Base-by-base conservation (phyloP, 2,888 invertebrate genomes). In the Hyalella azteca region DNA sequence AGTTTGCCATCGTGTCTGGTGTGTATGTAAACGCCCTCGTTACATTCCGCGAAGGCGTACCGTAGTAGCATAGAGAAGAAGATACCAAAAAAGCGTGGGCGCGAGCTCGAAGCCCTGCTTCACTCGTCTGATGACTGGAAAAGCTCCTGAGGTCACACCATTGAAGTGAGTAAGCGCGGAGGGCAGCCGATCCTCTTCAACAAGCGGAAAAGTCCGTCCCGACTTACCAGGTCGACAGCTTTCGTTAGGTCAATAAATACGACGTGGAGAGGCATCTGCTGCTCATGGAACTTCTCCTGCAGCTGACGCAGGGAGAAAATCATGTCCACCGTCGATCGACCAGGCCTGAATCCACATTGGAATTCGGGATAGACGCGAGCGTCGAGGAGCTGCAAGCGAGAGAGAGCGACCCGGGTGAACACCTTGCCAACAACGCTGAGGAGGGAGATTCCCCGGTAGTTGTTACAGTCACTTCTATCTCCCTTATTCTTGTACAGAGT, bases 401-500 rank as follows among this genome's bases (percentile, higher is more conserved):
- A 29, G 29, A 77, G 45, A 7, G 59, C 26, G 19, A 76, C 77
- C 13, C 54, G n/a, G 36, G 79, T 40, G 45, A 77, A 77, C n/a
- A 32, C 26, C 48, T 77, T 80, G 13, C 80, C 66, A 19, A 48
- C 36, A 29, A 41, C 60, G 45, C 36, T 45, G 41, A 80, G 77
- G 13, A 79, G 59, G 19, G 60, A 77, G 9, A 80, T 80, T 26
- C 77, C 77, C 1, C 80, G 40, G 60, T 77, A 80, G 60, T 77
- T 80, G 77, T 77, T 60, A 59, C 54, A 80, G 66, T 36, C 59
- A 19, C 66, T 60, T 22, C 36, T 15, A 9, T 77, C 77, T 9
- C 79, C 76, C 32, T 79, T 76, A 54, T 81, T 81, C 32, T 78
- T 81, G 73, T 78, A 81, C 1, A 81, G 78, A 40, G 81, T 81